Percentiles rank a stretch among this genome's conserved stretches.
Conservation (phyloP, 2,797 vertebrate genomes). For the Macropus fuliginosus region DNA sequence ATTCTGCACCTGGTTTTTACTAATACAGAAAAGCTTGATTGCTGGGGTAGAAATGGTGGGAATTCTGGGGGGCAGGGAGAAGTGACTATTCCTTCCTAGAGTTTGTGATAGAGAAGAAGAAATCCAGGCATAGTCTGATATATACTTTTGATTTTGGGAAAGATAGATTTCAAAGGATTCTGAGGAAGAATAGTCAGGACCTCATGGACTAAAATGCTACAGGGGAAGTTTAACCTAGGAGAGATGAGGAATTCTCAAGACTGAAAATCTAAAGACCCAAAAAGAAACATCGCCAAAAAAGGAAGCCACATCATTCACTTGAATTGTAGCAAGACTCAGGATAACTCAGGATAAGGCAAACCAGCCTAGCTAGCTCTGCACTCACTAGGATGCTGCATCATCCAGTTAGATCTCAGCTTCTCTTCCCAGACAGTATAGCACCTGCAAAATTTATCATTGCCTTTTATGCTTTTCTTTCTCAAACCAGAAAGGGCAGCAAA, state of each 20-base stretch:
- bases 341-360: not conserved
- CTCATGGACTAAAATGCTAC: not conserved
- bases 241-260: not conserved
- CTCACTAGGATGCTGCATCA: not conserved
- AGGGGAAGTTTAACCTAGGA: not conserved
- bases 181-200: not conserved
- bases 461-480: not conserved
- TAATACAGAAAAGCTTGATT: not conserved
- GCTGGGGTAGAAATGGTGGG: not conserved
- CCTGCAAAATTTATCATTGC: not conserved
- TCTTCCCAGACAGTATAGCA: not conserved
- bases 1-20: not conserved
- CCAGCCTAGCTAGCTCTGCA: not conserved
- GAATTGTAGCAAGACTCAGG: not conserved
- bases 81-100: not conserved
- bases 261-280: not conserved
- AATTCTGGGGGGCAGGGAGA: not conserved
- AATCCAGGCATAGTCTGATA: not conserved
- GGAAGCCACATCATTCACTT: not conserved
- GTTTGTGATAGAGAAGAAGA: not conserved
- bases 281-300: not conserved
- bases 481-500: not conserved
- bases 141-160: not conserved
- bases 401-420: not conserved
- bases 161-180: not conserved